Evolutionary conservation across 2,888 invertebrate species (phyloP).

Genomic region (Hypercompe scribonia): DNA sequence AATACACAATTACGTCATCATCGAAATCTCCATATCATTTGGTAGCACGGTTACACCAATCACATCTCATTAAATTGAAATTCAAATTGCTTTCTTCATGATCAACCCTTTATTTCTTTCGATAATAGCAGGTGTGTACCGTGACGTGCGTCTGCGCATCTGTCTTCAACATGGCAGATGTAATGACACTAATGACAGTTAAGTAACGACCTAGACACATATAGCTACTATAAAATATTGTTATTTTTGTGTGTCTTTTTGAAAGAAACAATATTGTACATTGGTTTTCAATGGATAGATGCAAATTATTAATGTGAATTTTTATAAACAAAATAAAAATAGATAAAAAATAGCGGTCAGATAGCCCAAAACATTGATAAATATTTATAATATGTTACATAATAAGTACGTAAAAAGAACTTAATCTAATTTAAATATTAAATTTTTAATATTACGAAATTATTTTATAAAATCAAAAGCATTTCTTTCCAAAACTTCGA

Average conservation of each 20-base stretch:
- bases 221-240: background rate
- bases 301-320: too few relatives aligned
- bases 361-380: too few relatives aligned
- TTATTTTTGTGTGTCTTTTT: background rate
- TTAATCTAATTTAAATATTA: too few relatives aligned
- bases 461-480: too few relatives aligned
- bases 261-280: too few relatives aligned
- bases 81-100: background rate
- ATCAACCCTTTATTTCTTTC: conserved; percentile 1
- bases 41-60: background rate
- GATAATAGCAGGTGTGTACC: conserved; percentile 8
- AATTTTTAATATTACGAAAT: too few relatives aligned
- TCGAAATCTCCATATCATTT: background rate
- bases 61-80: conserved; percentile 4
- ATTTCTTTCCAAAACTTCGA: too few relatives aligned
- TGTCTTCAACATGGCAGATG: conserved; percentile 6
- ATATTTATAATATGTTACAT: too few relatives aligned
- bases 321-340: too few relatives aligned
- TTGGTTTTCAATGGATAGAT: too few relatives aligned
- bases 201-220: background rate
- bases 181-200: conserved; percentile 9
- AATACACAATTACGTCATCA: background rate
- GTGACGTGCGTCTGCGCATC: conserved; percentile 15
- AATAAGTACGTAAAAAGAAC: too few relatives aligned
- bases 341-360: too few relatives aligned